These are phyloP conservation scores for Cossypha dichroa DNA, from an alignment of 2,797 vertebrate species.

Conservation along the genomic window DNA sequence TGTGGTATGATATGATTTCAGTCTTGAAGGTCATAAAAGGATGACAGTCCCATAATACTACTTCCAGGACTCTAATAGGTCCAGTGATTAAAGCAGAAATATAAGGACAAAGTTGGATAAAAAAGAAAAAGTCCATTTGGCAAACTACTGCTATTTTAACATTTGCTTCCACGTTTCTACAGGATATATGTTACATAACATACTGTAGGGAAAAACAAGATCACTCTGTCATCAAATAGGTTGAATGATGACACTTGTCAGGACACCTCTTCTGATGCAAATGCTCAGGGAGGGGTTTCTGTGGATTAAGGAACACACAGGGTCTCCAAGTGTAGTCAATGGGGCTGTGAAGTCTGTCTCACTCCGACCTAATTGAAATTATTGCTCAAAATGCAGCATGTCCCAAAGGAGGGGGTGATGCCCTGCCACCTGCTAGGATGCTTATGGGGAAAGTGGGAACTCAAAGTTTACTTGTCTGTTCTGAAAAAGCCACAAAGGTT, in stretches of 20 bases:
- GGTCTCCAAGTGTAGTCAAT: neutral
- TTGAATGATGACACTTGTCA: neutral
- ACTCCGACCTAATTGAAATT: neutral
- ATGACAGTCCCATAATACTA: neutral
- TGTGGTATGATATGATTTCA: neutral
- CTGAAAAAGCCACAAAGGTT: neutral
- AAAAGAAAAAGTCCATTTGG: neutral
- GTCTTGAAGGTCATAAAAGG: neutral
- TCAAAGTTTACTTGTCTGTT: neutral
- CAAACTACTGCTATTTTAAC: neutral
- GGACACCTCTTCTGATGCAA: neutral
- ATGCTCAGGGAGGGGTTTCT: too few species aligned
- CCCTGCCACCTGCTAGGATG: neutral
- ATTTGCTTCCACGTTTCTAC: neutral
- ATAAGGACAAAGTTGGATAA: neutral
- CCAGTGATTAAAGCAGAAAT: neutral
- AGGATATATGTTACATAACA: neutral
- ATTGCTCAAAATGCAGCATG: neutral
- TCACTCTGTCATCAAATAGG: neutral
- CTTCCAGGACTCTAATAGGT: neutral
- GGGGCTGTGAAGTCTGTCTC: neutral
- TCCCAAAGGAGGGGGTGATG: neutral
- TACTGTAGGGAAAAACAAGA: neutral
- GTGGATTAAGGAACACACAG: neutral
- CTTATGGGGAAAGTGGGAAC: neutral